These are phyloP conservation scores for Pachyuromys duprasi DNA, from an alignment of 2,797 vertebrate species.

Conservation along the genomic window DNA sequence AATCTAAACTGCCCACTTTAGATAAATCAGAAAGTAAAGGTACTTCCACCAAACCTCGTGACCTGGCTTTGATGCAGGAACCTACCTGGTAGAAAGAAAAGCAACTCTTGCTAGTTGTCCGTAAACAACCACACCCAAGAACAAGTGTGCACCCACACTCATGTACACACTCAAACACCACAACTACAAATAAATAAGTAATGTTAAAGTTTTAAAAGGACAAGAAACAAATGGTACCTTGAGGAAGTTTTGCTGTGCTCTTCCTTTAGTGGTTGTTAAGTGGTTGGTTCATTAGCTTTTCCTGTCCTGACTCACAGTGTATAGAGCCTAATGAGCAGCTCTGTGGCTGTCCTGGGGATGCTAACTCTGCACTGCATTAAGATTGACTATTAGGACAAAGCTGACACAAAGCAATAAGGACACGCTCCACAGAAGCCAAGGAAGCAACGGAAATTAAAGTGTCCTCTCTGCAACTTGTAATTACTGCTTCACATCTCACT, in stretches of 20 bases:
- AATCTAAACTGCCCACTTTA: not conserved
- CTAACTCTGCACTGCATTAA: not conserved
- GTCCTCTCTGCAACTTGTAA: not conserved
- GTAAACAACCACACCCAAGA: no score
- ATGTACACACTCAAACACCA: not conserved
- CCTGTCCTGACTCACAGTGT: not conserved
- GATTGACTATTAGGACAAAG: not conserved
- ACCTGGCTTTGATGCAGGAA: not conserved
- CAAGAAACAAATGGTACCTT: not conserved
- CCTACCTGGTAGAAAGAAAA: no score
- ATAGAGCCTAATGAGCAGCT: not conserved
- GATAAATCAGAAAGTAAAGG: not conserved
- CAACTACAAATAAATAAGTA: not conserved
- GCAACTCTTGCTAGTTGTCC: not conserved
- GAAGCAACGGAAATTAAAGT: not conserved
- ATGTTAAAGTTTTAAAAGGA: not conserved
- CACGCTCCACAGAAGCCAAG: not conserved
- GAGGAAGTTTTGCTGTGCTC: not conserved
- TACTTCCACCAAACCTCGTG: not conserved
- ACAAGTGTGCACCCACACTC: not conserved
- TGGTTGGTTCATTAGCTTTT: not conserved
- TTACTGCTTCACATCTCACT: not conserved
- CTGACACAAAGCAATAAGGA: not conserved
- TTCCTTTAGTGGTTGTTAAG: not conserved
- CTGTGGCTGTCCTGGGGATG: not conserved